Base-by-base conservation (phyloP, 2,113 vertebrate genomes). In the Chionodraco myersi region DNA sequence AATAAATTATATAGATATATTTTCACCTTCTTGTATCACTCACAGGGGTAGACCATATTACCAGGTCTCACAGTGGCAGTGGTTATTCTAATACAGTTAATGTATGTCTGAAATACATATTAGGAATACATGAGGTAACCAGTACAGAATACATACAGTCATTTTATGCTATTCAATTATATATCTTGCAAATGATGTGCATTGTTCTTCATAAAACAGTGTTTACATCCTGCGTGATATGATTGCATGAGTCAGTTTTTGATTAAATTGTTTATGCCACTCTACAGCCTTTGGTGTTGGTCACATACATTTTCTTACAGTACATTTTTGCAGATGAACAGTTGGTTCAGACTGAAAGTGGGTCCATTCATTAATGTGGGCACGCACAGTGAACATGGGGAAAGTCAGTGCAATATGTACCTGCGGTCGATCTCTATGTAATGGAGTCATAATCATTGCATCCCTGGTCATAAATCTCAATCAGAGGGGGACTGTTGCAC, bases 391-490 rank as follows among this genome's bases (percentile, higher is more conserved):
- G 84, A 85, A 82, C 82, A 86, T 87, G 76, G 83, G 65, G n/a
- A 45, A 56, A 79, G 83, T 60, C 48, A 21, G 30, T 34, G 44
- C 54, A 60, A 87, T 80, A 84, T 81, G 83, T 76, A 80, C 68
- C 70, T 89, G 71, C 6, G 58, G 70, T 78, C 34, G 45, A 60
- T 83, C 54, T 85, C 63, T 78, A 34, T 80, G 61, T 84, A 88
- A 87, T 72, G 76, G 69, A 85, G 84, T 83, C 76, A 69, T 86
- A 82, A 82, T 81, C 58, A 64, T 70, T 30, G 53, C 71, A 67
- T 52, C 64, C 54, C 64, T 34, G 76, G 30, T 73, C 74, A 87
- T 90, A 80, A 84, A 89, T 92, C 82, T 86, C 52, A 77, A 77
- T 88, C 70, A 82, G 10, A 72, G 3, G 23, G 54, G 58, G 45